Evolutionary conservation across 2,113 vertebrate genomes (phyloP).

Genomic region (Rhipidura dahli): DNA sequence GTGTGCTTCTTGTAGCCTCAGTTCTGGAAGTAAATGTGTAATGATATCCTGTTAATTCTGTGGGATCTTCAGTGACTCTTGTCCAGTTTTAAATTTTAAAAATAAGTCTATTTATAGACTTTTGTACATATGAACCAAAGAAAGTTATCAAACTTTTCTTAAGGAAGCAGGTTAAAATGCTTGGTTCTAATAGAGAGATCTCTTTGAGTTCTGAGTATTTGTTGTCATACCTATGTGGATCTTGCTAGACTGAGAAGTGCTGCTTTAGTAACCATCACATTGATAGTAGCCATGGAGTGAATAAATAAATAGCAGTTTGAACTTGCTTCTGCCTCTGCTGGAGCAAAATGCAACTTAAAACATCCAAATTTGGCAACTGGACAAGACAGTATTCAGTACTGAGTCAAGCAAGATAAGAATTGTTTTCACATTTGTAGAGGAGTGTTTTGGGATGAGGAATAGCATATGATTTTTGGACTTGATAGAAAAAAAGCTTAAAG

Average conservation of each 20-base stretch:
- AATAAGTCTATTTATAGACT: background rate
- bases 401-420: background rate
- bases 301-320: background rate
- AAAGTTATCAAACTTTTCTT: background rate
- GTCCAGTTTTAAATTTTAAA: background rate
- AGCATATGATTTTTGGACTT: background rate
- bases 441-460: background rate
- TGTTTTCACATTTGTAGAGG: background rate
- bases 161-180: background rate
- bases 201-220: background rate
- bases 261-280: background rate
- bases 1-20: background rate
- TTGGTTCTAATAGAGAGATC: background rate
- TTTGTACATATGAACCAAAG: background rate
- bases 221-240: background rate
- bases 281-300: background rate
- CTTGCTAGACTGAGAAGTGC: background rate
- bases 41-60: background rate
- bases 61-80: background rate
- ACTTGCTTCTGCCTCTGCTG: background rate
- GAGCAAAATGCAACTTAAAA: background rate
- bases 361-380: background rate
- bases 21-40: background rate
- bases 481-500: background rate
- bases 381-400: background rate